These are phyloP conservation scores for Conops quadrifasciatus DNA, from an alignment of 2,888 invertebrate genomes.

Conservation along the genomic window DNA sequence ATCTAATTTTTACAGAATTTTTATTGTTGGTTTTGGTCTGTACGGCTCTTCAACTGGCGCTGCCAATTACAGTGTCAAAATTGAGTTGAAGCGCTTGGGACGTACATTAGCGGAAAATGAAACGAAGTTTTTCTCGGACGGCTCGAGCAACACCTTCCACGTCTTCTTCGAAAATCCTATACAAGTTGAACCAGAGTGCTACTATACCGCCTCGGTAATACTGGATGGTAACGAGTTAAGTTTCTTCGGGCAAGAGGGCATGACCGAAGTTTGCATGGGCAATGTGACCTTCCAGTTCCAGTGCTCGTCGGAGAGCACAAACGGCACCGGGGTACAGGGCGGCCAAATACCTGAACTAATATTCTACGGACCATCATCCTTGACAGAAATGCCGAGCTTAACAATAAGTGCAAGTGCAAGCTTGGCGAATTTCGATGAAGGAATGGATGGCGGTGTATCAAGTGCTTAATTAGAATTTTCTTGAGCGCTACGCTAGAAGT, in stretches of 20 bases:
- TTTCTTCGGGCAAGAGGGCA: slow-evolving; percentile 96
- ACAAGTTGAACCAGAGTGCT: slow-evolving; percentile 91
- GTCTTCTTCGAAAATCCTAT: slow-evolving; percentile 81
- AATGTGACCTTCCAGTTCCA: slow-evolving; percentile 97
- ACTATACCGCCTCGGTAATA: slow-evolving; percentile 95
- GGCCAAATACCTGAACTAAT: slow-evolving; percentile 97
- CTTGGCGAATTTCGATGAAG: slow-evolving; percentile 48
- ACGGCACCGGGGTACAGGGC: slow-evolving; percentile 96
- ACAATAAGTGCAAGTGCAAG: slow-evolving; percentile 52
- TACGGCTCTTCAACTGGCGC: slow-evolving; percentile 97
- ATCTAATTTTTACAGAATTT: slow-evolving; percentile 71
- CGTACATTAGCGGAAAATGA: slow-evolving; percentile 89
- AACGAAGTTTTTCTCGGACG: slow-evolving; percentile 95
- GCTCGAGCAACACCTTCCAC: slow-evolving; percentile 95
- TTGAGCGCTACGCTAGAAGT: neutral
- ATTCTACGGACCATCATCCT: slow-evolving; percentile 85
- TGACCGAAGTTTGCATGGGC: slow-evolving; percentile 92
- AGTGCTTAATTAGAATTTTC: slow-evolving; percentile 53
- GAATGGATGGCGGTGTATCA: slow-evolving; percentile 44
- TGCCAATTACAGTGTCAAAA: slow-evolving; percentile 93
- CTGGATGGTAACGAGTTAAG: slow-evolving; percentile 93
- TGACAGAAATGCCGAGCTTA: slow-evolving; percentile 63
- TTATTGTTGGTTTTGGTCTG: slow-evolving; percentile 93
- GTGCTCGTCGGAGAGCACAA: slow-evolving; percentile 96
- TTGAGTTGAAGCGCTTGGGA: slow-evolving; percentile 90